phyloP scores from a whole-genome alignment of 2,888 invertebrate species.

The Hirtodrosophila trivittata region DNA sequence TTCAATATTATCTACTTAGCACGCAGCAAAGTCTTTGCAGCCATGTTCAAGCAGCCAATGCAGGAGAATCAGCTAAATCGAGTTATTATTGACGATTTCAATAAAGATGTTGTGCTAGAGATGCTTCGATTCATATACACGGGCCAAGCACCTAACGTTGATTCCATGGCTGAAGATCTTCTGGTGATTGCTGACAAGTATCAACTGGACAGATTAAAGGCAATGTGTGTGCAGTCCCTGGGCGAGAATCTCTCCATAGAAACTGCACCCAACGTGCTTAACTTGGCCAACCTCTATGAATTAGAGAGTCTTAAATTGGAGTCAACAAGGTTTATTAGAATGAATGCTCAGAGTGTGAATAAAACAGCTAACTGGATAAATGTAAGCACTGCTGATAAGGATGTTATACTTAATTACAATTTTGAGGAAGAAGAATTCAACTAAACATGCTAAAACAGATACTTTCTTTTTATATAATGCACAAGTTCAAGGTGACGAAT shows the following conservation, averaged over 20 bases:
- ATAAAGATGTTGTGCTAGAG: slow-evolving; percentile 97
- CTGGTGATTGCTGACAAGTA: slow-evolving; percentile 99
- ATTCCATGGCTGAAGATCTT: slow-evolving; percentile 98
- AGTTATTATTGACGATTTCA: slow-evolving; percentile 97
- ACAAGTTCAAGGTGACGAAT: no score
- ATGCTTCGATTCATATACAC: slow-evolving; percentile 99
- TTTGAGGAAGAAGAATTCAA: no score
- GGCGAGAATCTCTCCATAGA: slow-evolving; percentile 96
- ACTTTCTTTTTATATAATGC: no score
- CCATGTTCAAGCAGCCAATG: slow-evolving; percentile 99
- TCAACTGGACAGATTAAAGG: slow-evolving; percentile 97
- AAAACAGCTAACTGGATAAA: no score
- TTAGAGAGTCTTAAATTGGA: no score
- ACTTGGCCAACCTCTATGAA: slow-evolving; percentile 97
- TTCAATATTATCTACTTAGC: no score
- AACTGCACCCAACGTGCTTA: slow-evolving; percentile 97
- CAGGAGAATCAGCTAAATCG: slow-evolving; percentile 97
- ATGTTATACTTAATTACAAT: no score
- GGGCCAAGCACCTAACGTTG: slow-evolving; percentile 96
- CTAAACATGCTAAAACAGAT: no score
- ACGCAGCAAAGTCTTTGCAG: slow-evolving; percentile 98
- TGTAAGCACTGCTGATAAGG: no score
- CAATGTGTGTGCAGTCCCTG: slow-evolving; percentile 98
- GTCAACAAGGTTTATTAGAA: no score
- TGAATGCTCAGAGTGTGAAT: no score